These are phyloP conservation scores for Palaemon carinicauda DNA, from an alignment of 1,140 invertebrate genomes.

Conservation along the genomic window DNA sequence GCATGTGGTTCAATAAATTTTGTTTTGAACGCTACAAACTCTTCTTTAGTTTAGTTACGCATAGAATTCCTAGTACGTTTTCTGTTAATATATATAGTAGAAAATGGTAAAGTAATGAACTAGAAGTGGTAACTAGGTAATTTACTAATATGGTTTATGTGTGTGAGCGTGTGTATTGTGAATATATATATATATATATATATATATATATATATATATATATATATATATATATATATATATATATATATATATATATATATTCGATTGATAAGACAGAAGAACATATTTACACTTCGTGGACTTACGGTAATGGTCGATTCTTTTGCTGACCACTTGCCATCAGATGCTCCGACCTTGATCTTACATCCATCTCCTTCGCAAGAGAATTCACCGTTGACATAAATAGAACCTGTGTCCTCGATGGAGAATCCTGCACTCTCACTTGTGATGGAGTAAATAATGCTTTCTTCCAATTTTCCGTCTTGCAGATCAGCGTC, in stretches of 20 bases:
- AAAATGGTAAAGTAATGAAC: no score
- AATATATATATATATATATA: background rate
- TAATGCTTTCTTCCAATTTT: background rate
- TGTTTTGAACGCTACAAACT: no score
- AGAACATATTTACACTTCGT: background rate
- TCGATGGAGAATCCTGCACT: slow-evolving; percentile 8
- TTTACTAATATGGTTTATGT: no score
- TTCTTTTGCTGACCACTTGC: background rate
- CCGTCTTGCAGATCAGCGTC: background rate
- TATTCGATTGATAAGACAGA: background rate
- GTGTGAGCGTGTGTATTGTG: no score
- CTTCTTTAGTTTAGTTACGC: no score
- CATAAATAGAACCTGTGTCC: slow-evolving; percentile 24
- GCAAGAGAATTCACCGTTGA: background rate
- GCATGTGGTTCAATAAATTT: no score
- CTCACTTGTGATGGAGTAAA: background rate
- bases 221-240: background rate
- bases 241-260: background rate
- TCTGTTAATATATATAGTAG: no score
- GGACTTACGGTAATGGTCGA: slow-evolving; percentile 16
- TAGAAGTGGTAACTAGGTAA: no score
- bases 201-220: background rate
- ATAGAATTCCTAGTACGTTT: no score
- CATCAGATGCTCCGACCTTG: slow-evolving; percentile 13
- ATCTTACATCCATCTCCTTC: background rate